Percentiles rank a stretch among this genome's conserved stretches.
Evolutionary conservation across 2,797 vertebrate genomes (phyloP).

Genomic region (Dendrocincla fuliginosa): DNA sequence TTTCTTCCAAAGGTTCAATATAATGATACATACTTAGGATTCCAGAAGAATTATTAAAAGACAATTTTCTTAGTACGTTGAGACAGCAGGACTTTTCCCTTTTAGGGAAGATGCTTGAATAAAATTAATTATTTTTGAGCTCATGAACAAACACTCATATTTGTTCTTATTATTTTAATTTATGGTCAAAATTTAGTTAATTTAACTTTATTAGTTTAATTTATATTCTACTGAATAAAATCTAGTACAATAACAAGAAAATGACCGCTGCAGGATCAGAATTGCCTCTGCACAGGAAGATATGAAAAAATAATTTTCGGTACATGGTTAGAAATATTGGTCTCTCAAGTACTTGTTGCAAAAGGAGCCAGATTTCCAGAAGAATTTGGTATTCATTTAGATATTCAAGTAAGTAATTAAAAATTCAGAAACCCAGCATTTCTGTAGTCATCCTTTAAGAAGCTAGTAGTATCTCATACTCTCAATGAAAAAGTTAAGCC

Average conservation of each 20-base stretch:
- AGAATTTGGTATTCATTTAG: neutral
- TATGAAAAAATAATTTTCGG: neutral
- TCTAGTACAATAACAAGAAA: neutral
- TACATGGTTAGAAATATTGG: neutral
- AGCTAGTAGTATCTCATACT: neutral
- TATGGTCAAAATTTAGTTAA: slow-evolving; percentile 12
- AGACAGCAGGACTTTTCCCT: slow-evolving; percentile 8
- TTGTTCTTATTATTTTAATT: slow-evolving; percentile 21
- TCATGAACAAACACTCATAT: neutral
- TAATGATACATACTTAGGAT: neutral
- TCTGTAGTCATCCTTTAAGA: neutral
- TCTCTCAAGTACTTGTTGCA: neutral
- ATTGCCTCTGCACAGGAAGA: neutral
- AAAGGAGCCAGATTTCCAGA: neutral
- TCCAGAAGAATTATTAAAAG: slow-evolving; percentile 33
- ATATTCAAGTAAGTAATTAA: neutral
- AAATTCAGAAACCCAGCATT: neutral
- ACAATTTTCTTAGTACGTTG: neutral
- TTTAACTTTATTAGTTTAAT: neutral
- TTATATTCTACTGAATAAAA: neutral
- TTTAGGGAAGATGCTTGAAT: neutral
- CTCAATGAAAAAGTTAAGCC: neutral
- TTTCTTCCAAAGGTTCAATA: slow-evolving; percentile 1
- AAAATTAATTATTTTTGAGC: neutral
- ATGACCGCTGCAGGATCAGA: neutral